Evolutionary conservation across 1,140 invertebrate species (phyloP).

Genomic region (Apis dorsata): DNA sequence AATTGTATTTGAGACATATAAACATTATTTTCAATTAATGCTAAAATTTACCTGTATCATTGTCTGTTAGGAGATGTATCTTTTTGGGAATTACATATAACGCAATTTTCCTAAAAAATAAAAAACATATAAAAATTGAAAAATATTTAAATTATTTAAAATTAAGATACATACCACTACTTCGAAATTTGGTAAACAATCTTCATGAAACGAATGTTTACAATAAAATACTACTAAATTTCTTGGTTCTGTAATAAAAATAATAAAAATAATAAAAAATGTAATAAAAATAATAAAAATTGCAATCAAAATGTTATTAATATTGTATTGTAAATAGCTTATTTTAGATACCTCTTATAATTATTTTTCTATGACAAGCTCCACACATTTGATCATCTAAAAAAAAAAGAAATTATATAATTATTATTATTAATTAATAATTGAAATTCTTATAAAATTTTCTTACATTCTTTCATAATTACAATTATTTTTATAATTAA

Average conservation of each 20-base stretch:
- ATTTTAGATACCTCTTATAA: slow-evolving; percentile 82
- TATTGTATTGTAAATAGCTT: slow-evolving; percentile 8
- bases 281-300: slow-evolving; percentile 68
- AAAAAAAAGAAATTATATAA: slow-evolving; percentile 68
- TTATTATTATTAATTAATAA: slow-evolving; percentile 18
- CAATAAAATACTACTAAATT: slow-evolving; percentile 93
- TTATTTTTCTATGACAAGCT: slow-evolving; percentile 87
- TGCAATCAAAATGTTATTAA: slow-evolving; percentile 20
- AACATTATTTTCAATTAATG: not conserved
- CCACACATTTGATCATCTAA: slow-evolving; percentile 87
- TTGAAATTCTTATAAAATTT: slow-evolving; percentile 11
- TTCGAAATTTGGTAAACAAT: slow-evolving; percentile 85
- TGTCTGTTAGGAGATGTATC: slow-evolving; percentile 67
- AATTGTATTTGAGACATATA: not conserved
- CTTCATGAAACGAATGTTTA: slow-evolving; percentile 93
- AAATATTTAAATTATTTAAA: not conserved
- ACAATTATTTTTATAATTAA: not conserved
- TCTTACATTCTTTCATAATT: not conserved
- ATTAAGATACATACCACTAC: slow-evolving; percentile 67
- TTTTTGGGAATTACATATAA: slow-evolving; percentile 82
- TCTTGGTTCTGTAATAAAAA: slow-evolving; percentile 82
- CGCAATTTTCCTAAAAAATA: slow-evolving; percentile 80
- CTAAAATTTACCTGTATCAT: slow-evolving; percentile 67
- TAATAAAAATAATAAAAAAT: no score
- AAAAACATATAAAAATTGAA: not conserved